Conservation (phyloP, 2,888 invertebrate genomes). For the Leptopilina drosophilae region DNA sequence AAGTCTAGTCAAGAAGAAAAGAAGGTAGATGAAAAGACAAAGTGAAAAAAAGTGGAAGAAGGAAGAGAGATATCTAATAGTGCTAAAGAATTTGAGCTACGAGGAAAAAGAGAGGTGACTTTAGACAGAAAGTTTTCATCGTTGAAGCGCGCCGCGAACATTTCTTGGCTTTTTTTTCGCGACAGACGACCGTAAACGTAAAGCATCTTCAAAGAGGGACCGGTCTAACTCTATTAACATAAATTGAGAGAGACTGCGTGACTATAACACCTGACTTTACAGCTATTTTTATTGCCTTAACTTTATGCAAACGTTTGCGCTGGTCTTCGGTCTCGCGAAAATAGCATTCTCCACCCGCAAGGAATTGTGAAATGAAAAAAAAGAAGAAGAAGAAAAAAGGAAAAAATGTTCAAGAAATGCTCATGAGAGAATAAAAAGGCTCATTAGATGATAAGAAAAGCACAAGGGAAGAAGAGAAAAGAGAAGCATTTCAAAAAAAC, state of each 20-base stretch:
- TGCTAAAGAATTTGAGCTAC: slow-evolving; percentile 1
- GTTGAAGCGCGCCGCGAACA: slow-evolving; percentile 43
- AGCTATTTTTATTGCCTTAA: slow-evolving; percentile 68
- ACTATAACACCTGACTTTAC: slow-evolving; percentile 71
- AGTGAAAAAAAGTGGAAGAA: neutral
- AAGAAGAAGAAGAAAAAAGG: neutral
- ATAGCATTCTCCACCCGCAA: slow-evolving; percentile 19
- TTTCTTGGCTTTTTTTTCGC: slow-evolving; percentile 47
- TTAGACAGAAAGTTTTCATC: slow-evolving; percentile 32
- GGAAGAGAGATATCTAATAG: slow-evolving; percentile 28
- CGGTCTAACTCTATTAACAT: slow-evolving; percentile 66
- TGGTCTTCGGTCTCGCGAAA: slow-evolving; percentile 40
- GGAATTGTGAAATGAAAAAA: slow-evolving; percentile 6
- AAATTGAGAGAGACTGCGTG: slow-evolving; percentile 66
- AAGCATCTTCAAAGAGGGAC: slow-evolving; percentile 50
- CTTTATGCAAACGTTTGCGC: slow-evolving; percentile 64
- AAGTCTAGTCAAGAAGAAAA: slow-evolving; percentile 9
- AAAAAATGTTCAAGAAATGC: slow-evolving; percentile 44
- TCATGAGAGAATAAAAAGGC: slow-evolving; percentile 47
- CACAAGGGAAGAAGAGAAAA: slow-evolving; percentile 19
- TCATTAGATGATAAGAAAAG: slow-evolving; percentile 47
- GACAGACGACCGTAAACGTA: slow-evolving; percentile 51
- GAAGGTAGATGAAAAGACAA: neutral
- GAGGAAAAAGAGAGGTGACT: slow-evolving; percentile 16
- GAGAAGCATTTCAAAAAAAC: neutral